Evolutionary conservation across 53 echinoderm and acorn worm genomes (phyloP).

Genomic region (Holothuria scabra): DNA sequence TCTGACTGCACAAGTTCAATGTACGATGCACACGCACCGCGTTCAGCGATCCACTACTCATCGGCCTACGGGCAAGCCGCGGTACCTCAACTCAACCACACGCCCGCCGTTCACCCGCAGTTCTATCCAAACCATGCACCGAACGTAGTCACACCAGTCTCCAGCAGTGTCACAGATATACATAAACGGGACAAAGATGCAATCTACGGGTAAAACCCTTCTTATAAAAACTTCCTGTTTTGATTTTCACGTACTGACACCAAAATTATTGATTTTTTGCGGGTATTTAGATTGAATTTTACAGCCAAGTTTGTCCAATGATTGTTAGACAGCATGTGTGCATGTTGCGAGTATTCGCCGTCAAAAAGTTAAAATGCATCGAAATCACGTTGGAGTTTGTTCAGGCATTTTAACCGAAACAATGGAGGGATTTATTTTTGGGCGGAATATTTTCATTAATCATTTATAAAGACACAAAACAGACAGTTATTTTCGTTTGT

Average conservation of each 20-base stretch:
- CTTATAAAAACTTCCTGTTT: conserved; percentile 20
- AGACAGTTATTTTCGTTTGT: too few species aligned
- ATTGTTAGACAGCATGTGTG: neutral
- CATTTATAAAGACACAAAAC: too few species aligned
- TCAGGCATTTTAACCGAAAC: too few species aligned
- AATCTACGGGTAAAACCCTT: conserved; percentile 92
- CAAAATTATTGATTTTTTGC: conserved; percentile 32
- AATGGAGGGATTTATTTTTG: too few species aligned
- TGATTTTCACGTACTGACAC: conserved; percentile 31
- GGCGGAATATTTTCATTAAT: too few species aligned
- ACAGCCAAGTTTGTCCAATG: neutral
- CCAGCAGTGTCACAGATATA: conserved; percentile 94
- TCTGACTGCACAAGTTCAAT: conserved; percentile 86
- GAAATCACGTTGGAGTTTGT: too few species aligned
- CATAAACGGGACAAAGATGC: conserved; percentile 99
- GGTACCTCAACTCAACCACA: conserved; percentile 93
- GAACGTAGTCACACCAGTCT: conserved; percentile 89
- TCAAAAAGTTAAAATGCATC: neutral
- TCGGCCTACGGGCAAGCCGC: conserved; percentile 93
- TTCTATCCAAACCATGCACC: conserved; percentile 92
- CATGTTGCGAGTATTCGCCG: neutral
- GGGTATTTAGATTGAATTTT: conserved; percentile 29
- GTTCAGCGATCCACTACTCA: conserved; percentile 97
- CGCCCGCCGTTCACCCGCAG: conserved; percentile 82
- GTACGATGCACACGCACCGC: conserved; percentile 96